A percentile compares a stretch with the other conserved stretches of the same genome.
Evolutionary conservation across 35 echinoderm and acorn worm species (phyloP).

Genomic region (Apostichopus japonicus): DNA sequence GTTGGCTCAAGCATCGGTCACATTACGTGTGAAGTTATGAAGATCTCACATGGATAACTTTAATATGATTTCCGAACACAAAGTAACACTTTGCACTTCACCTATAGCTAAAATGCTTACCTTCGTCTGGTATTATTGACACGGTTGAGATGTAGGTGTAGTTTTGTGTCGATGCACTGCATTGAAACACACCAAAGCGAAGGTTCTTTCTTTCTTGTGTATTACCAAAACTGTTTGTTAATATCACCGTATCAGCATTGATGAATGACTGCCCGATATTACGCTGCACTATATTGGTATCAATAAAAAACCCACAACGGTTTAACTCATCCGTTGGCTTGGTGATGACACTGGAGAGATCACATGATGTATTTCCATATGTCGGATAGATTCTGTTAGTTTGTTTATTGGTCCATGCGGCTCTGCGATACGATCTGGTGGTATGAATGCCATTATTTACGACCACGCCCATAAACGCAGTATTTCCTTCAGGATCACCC

Average conservation of each 20-base stretch:
- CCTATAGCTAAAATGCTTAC: not conserved
- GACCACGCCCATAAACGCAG: not conserved
- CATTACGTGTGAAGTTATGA: too few relatives aligned
- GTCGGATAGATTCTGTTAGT: not conserved
- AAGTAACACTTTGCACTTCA: too few relatives aligned
- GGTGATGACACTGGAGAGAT: not conserved
- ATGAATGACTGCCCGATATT: not conserved
- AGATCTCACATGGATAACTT: too few relatives aligned
- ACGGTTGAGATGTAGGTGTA: not conserved
- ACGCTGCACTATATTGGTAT: not conserved
- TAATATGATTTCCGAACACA: too few relatives aligned
- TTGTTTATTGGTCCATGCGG: not conserved
- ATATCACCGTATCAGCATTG: not conserved
- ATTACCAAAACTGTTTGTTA: not conserved
- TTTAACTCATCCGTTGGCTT: not conserved
- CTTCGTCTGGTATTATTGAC: not conserved
- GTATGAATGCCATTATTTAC: not conserved
- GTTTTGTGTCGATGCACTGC: not conserved
- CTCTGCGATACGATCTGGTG: not conserved
- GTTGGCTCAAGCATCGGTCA: too few relatives aligned
- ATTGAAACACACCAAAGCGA: not conserved
- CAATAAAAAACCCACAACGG: not conserved
- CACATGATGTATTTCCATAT: not conserved
- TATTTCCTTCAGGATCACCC: not conserved
- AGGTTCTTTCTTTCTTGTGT: not conserved